Conservation (phyloP, 2,797 vertebrate species). For the Pangasius mekongensis region DNA sequence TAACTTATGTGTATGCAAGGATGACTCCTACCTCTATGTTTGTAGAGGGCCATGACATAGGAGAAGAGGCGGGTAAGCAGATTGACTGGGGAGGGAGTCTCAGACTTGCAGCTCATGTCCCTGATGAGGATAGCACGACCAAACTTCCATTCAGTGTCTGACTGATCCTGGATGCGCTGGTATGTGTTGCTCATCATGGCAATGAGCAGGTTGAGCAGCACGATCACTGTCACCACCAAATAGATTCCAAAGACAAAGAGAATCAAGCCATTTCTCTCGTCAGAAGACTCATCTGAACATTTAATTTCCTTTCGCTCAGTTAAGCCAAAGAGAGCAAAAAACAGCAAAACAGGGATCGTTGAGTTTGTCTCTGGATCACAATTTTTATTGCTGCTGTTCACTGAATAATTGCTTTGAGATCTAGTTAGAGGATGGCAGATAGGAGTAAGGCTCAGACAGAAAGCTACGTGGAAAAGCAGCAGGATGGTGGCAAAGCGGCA, state of each 20-base stretch:
- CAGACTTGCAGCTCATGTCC: slow-evolving; percentile 68
- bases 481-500: slow-evolving; percentile 70
- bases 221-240: slow-evolving; percentile 68
- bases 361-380: slow-evolving; percentile 48
- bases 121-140: slow-evolving; percentile 68
- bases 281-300: slow-evolving; percentile 51
- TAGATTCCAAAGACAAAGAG: slow-evolving; percentile 67
- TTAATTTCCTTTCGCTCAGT: slow-evolving; percentile 62
- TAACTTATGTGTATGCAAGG: background rate
- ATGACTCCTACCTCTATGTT: slow-evolving; percentile 62
- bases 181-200: slow-evolving; percentile 75
- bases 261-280: slow-evolving; percentile 55
- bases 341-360: slow-evolving; percentile 64
- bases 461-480: slow-evolving; percentile 68
- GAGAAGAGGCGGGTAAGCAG: slow-evolving; percentile 67
- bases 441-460: slow-evolving; percentile 67
- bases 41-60: slow-evolving; percentile 65
- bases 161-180: slow-evolving; percentile 71
- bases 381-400: slow-evolving; percentile 8
- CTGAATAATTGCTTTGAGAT: background rate
- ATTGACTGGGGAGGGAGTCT: slow-evolving; percentile 69
- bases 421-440: slow-evolving; percentile 64
- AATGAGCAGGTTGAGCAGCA: slow-evolving; percentile 71
- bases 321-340: slow-evolving; percentile 69
- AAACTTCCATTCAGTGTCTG: slow-evolving; percentile 72